These are phyloP conservation scores for Nothura maculosa DNA, from an alignment of 2,797 vertebrate genomes.

Conservation along the genomic window DNA sequence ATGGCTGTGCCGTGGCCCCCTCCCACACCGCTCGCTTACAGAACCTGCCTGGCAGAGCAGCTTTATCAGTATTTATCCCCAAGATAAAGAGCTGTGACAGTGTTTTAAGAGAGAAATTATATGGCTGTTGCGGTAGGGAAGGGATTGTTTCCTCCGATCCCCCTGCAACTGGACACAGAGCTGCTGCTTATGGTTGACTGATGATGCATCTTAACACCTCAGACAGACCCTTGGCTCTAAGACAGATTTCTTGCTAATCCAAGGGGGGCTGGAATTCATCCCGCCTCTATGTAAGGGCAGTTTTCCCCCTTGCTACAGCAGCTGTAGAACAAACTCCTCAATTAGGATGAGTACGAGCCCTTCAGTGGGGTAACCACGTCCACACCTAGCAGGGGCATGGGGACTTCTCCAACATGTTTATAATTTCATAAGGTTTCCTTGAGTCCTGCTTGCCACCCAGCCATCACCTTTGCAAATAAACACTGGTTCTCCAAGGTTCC, in stretches of 20 bases:
- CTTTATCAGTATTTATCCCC: slow-evolving; percentile 37
- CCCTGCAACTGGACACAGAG: not conserved
- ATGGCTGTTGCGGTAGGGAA: accelerated
- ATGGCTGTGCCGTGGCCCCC: slow-evolving; percentile 80
- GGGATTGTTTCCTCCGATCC: not conserved
- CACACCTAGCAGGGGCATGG: not conserved
- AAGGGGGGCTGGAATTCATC: not conserved
- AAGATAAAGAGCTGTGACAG: not conserved
- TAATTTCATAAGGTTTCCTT: not conserved
- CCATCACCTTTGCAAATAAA: not conserved
- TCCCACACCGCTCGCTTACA: not conserved
- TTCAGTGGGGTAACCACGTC: not conserved
- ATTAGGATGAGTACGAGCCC: accelerated
- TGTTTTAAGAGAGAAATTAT: not conserved
- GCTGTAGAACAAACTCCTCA: not conserved
- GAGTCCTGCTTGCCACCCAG: not conserved
- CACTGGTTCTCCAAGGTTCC: not conserved
- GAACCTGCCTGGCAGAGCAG: not conserved
- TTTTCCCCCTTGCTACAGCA: not conserved
- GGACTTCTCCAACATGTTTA: not conserved
- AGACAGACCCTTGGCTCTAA: not conserved
- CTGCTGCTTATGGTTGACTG: not conserved
- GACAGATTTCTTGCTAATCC: not conserved
- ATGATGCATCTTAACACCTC: accelerated
- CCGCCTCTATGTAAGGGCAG: accelerated